phyloP scores from a whole-genome alignment of 1,140 invertebrate genomes.

The Drosophila parvula region DNA sequence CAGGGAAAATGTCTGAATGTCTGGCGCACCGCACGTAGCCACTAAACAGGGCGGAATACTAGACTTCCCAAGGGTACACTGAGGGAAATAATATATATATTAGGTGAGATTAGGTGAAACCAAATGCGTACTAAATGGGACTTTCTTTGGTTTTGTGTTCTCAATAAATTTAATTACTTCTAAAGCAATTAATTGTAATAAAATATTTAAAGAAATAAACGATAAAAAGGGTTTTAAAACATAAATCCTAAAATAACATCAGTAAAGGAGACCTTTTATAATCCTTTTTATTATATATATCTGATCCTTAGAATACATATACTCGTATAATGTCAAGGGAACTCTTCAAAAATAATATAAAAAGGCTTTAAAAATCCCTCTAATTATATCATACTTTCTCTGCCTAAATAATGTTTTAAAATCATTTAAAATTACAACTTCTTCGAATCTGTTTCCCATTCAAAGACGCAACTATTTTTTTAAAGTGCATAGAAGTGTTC shows the following conservation, averaged over 20 bases:
- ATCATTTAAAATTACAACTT: not conserved
- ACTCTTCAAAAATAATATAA: no score
- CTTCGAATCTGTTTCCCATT: not conserved
- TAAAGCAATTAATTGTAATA: no score
- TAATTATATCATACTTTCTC: no score
- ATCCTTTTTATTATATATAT: no score
- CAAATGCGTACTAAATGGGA: not conserved
- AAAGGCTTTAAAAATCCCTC: no score
- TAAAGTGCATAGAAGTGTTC: slow-evolving; percentile 1
- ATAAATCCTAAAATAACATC: no score
- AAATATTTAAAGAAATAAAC: no score
- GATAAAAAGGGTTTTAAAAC: no score
- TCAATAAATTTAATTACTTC: no score
- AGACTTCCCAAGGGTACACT: slow-evolving; percentile 17
- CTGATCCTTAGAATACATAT: no score
- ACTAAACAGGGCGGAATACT: slow-evolving; percentile 45
- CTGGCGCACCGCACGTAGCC: slow-evolving; percentile 61
- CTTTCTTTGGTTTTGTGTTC: not conserved
- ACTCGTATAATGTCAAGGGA: no score
- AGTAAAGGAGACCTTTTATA: no score
- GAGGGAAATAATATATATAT: not conserved
- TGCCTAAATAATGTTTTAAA: not conserved
- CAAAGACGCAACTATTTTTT: not conserved
- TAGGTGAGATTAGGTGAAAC: not conserved
- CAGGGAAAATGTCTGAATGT: slow-evolving; percentile 66